Evolutionary conservation across 2,888 invertebrate genomes (phyloP).

Genomic region (Caenorhabditis sinica): DNA sequence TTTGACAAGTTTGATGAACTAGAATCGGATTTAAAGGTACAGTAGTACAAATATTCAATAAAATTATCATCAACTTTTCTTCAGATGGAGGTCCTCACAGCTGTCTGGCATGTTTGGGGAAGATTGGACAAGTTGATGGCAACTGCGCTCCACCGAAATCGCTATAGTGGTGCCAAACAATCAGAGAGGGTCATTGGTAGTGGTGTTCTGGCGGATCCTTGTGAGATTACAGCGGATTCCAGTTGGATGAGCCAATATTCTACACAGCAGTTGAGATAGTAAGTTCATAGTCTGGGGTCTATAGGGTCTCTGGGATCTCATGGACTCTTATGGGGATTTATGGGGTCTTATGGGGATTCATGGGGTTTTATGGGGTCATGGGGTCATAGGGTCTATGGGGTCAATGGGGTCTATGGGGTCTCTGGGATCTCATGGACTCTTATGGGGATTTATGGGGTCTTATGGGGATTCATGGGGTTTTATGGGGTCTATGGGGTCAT

Average conservation of each 20-base stretch:
- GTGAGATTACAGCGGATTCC: not conserved
- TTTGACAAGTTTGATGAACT: slow-evolving; percentile 53
- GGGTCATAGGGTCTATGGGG: too few species aligned
- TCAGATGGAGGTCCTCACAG: slow-evolving; percentile 50
- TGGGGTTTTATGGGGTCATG: too few species aligned
- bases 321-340: too few species aligned
- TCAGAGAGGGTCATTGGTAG: slow-evolving; percentile 28
- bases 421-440: too few species aligned
- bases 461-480: too few species aligned
- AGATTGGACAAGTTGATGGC: slow-evolving; percentile 54
- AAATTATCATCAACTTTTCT: not conserved
- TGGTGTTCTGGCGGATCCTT: slow-evolving; percentile 32
- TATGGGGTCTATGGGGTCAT: too few species aligned
- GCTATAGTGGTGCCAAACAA: not conserved
- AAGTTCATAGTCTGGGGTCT: not conserved
- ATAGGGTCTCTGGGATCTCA: not conserved
- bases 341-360: too few species aligned
- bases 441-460: too few species aligned
- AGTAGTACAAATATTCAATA: too few species aligned
- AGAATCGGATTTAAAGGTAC: slow-evolving; percentile 52
- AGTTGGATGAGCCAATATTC: slow-evolving; percentile 39
- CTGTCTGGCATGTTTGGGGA: slow-evolving; percentile 55
- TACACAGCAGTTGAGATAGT: slow-evolving; percentile 35
- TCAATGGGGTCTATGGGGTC: too few species aligned
- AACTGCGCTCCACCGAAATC: slow-evolving; percentile 25